These are phyloP conservation scores for Rotaria macrura DNA, from an alignment of 2,888 invertebrate genomes.

Conservation along the genomic window DNA sequence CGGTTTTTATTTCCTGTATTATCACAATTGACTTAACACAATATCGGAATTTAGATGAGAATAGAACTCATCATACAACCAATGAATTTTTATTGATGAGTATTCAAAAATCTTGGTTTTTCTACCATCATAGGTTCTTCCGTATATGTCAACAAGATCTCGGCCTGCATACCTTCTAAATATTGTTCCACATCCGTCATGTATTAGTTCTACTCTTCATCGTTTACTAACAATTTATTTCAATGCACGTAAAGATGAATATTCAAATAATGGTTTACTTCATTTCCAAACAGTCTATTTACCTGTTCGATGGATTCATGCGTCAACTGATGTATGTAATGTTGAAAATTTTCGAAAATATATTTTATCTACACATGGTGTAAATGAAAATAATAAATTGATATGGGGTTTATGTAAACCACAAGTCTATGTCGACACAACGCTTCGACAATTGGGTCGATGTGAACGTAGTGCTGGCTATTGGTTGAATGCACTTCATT, in stretches of 20 bases:
- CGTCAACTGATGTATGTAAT: not conserved
- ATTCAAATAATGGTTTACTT: conserved; percentile 7
- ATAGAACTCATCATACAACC: too few relatives aligned
- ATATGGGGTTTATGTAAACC: conserved; percentile 15
- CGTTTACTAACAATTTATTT: not conserved
- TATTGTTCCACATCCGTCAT: not conserved
- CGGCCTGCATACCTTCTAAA: not conserved
- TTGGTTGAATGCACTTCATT: conserved; percentile 5
- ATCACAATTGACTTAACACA: too few relatives aligned
- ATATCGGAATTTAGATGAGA: too few relatives aligned
- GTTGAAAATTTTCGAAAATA: conserved; percentile 7
- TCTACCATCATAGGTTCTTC: not conserved
- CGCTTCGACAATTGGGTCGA: not conserved
- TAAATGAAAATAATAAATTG: not conserved
- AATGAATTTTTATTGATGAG: too few relatives aligned
- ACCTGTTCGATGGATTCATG: not conserved
- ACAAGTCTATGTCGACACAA: conserved; percentile 5
- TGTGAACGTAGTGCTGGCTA: not conserved
- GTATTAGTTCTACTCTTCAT: not conserved
- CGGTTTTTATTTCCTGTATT: too few relatives aligned
- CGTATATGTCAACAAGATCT: not conserved
- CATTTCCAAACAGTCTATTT: conserved; percentile 21
- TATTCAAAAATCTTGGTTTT: too few relatives aligned
- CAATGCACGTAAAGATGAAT: not conserved
- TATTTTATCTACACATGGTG: conserved; percentile 10